Evolutionary conservation across 2,888 invertebrate genomes (phyloP).

Genomic region (Pyrochroa serraticornis): DNA sequence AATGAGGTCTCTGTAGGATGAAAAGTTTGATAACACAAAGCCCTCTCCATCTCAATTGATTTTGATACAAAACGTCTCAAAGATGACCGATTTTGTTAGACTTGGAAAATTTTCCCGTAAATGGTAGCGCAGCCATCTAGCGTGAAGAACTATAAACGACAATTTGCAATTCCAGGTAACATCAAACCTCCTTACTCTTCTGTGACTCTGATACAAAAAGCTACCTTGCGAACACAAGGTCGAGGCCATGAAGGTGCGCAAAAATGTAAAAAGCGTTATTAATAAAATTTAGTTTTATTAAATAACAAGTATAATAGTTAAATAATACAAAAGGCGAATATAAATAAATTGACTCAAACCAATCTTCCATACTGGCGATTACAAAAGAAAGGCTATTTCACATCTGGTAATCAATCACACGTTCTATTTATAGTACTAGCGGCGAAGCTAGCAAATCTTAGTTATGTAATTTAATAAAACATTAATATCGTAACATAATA

Average conservation of each 20-base stretch:
- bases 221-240: neutral
- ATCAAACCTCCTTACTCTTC: neutral
- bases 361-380: constrained; percentile 53
- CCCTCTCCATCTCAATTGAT: too few species aligned
- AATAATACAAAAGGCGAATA: constrained; percentile 54
- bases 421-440: constrained; percentile 35
- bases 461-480: too few species aligned
- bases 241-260: neutral
- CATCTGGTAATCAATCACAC: constrained; percentile 48
- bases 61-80: too few species aligned
- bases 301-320: constrained; percentile 56
- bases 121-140: too few species aligned
- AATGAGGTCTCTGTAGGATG: too few species aligned
- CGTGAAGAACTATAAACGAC: too few species aligned
- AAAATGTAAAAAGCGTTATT: constrained; percentile 31
- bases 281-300: constrained; percentile 60
- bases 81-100: too few species aligned
- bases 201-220: neutral
- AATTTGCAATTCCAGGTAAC: too few species aligned
- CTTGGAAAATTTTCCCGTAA: too few species aligned
- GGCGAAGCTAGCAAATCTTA: neutral
- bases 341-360: constrained; percentile 44
- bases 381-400: constrained; percentile 45
- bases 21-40: too few species aligned
- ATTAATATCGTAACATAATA: constrained; percentile 20